phyloP scores from a whole-genome alignment of 2,113 vertebrate genomes.

The Nymphicus hollandicus region DNA sequence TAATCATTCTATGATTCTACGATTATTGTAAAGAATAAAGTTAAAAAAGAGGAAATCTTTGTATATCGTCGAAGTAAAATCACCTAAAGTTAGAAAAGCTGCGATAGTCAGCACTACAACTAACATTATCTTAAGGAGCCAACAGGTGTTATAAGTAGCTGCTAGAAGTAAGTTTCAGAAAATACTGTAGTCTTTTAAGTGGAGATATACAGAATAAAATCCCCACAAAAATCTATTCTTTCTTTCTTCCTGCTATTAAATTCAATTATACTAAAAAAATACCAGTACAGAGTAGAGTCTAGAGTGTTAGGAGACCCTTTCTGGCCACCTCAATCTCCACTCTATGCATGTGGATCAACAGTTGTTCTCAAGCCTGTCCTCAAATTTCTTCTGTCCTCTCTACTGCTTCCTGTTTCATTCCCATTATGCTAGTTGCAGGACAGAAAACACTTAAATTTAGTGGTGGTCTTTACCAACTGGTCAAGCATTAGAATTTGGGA shows the following conservation, averaged over 20 bases:
- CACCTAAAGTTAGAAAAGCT: not conserved
- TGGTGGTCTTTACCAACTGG: not conserved
- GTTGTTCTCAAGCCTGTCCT: not conserved
- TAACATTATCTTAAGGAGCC: not conserved
- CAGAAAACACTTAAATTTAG: not conserved
- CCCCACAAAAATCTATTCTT: not conserved
- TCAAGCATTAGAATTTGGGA: not conserved
- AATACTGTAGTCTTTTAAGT: not conserved
- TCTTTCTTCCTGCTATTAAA: not conserved
- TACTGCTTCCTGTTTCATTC: not conserved
- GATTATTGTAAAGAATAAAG: not conserved
- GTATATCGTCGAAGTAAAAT: not conserved
- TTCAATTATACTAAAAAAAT: not conserved
- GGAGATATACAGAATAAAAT: not conserved
- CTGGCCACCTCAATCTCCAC: not conserved
- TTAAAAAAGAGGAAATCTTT: not conserved
- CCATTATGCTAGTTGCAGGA: not conserved
- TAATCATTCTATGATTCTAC: not conserved
- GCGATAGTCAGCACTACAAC: not conserved
- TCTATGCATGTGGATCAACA: not conserved
- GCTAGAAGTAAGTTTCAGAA: not conserved
- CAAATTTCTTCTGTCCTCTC: not conserved
- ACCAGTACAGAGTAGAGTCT: not conserved
- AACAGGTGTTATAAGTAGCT: not conserved
- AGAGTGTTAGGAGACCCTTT: not conserved